A percentile compares a stretch with the other conserved stretches of the same genome.
Evolutionary conservation across 53 echinoderm and acorn worm genomes (phyloP).

Genomic region (Echinometra lucunter): DNA sequence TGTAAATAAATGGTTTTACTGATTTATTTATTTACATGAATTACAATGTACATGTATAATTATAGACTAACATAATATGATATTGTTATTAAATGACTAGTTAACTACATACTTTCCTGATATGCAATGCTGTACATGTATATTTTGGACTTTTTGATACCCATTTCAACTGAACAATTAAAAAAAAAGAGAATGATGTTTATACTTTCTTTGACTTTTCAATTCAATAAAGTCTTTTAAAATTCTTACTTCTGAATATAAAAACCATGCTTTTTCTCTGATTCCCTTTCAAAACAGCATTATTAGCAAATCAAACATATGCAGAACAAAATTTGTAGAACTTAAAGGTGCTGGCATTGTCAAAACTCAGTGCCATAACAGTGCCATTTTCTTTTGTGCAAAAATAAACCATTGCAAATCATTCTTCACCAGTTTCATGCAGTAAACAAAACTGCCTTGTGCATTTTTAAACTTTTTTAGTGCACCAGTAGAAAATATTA

Average conservation of each 20-base stretch:
- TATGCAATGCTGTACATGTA: background rate
- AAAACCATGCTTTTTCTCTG: background rate
- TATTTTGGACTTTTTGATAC: background rate
- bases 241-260: background rate
- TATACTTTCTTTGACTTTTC: background rate
- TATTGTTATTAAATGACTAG: background rate
- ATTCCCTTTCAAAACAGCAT: constrained; percentile 14
- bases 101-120: background rate
- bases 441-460: background rate
- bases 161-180: background rate
- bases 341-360: constrained; percentile 23
- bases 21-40: background rate
- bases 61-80: background rate
- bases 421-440: background rate
- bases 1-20: background rate
- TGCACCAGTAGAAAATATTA: background rate
- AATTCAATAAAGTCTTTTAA: background rate
- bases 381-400: background rate
- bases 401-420: background rate
- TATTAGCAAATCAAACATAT: background rate
- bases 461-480: background rate
- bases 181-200: background rate
- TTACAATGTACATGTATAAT: no score
- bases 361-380: constrained; percentile 22
- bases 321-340: constrained; percentile 14